Base-by-base conservation (phyloP, 2,797 vertebrate species). In the Lagocephalus sceleratus region DNA sequence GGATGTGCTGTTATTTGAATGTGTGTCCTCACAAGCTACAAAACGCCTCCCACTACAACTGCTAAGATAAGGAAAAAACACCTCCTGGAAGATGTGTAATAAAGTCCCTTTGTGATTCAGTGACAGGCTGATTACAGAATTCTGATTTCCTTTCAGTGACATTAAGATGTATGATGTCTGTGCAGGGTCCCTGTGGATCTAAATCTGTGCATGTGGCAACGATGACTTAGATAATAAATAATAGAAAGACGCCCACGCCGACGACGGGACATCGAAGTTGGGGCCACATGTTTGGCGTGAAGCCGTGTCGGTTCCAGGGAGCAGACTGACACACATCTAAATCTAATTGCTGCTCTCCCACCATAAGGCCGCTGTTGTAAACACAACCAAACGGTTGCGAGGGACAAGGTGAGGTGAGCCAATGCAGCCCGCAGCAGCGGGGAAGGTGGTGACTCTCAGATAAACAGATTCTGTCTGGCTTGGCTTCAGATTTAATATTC, bases 381-480 rank as follows among this genome's bases (percentile, higher is more conserved):
- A 82, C 79, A 73, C 68, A 75, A 86, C 85, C 57, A 81, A 78
- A 76, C 7, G 59, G 63, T 65, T 58, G 63, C 43, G 20, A 61
- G 62, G 63, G 59, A 63, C 20, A 58, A 76, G 68, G 67, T 58
- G 79, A 73, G 75, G 71, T 75, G 66, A 76, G 73, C 71, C 52
- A 77, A 80, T 20, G 71, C 64, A 74, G 67, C 72, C 66, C 1
- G 39, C 57, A 58, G 76, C 71, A 49, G n/a, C 15, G 6, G 71
- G 74, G 77, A 81, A 35, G 84, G 48, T 44, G 75, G 70, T 22
- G 73, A 60, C 75, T 72, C 63, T 0, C 56, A 75, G 71, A 76
- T 79, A 76, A 85, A 86, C 71, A 70, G 61, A 80, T 78, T 78
- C 79, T 67, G 63, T 73, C 74, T 75, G 73, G 68, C 76, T 77